These are phyloP conservation scores for Sporophila hypoxantha DNA, from an alignment of 2,113 vertebrate species.

Conservation along the genomic window DNA sequence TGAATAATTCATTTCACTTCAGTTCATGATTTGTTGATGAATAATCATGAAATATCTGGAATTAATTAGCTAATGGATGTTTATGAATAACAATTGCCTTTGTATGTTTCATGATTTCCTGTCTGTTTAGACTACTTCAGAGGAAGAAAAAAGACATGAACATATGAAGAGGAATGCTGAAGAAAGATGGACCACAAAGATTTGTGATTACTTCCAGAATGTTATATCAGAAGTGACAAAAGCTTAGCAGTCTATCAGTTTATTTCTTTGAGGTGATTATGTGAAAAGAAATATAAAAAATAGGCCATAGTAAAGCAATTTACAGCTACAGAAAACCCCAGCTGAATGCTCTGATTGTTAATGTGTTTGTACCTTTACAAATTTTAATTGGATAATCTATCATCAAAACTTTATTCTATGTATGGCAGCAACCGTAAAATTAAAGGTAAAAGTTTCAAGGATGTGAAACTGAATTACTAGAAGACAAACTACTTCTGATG, in stretches of 20 bases:
- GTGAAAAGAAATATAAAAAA: background rate
- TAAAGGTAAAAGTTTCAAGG: background rate
- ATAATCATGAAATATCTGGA: conserved; percentile 64
- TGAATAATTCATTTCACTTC: conserved; percentile 52
- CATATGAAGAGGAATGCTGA: background rate
- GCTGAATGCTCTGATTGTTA: background rate
- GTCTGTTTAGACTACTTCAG: background rate
- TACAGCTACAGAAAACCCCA: background rate
- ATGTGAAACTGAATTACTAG: background rate
- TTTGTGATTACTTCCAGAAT: background rate
- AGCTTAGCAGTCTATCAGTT: background rate
- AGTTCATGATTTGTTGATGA: conserved; percentile 47
- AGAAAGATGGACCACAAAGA: background rate
- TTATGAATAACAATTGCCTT: conserved; percentile 27
- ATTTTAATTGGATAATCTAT: background rate
- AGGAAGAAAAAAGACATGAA: background rate
- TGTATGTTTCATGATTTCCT: conserved; percentile 27
- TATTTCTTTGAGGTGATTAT: background rate
- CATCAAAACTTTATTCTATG: background rate
- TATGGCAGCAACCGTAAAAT: background rate
- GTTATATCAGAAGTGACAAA: conserved; percentile 1
- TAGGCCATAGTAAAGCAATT: background rate
- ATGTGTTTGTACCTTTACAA: background rate
- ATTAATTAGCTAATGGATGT: conserved; percentile 60
- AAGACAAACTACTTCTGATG: background rate